phyloP scores from a whole-genome alignment of 2,797 vertebrate species.

The Phalanger gymnotis region DNA sequence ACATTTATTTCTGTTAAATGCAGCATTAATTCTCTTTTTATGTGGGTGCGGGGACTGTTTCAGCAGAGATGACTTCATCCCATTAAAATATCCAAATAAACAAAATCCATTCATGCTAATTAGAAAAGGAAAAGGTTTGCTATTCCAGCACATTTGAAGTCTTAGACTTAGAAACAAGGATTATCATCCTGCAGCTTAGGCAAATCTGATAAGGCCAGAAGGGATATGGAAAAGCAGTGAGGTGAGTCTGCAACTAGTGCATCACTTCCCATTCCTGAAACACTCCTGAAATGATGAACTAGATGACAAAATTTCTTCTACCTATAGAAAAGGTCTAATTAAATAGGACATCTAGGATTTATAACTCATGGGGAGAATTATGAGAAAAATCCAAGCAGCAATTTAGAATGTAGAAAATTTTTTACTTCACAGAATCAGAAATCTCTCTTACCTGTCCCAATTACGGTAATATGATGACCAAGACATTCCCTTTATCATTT shows the following conservation, averaged over 20 bases:
- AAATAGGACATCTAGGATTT: conserved; percentile 7
- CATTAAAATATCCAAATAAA: conserved; percentile 43
- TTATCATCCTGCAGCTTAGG: conserved; percentile 3
- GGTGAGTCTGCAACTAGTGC: not conserved
- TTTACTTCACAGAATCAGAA: conserved; percentile 23
- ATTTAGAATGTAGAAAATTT: conserved; percentile 1
- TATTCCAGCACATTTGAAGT: conserved; percentile 16
- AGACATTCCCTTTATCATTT: not conserved
- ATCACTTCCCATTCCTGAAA: conserved; percentile 27
- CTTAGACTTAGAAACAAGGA: conserved; percentile 5
- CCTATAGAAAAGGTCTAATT: conserved; percentile 32
- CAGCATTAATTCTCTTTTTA: conserved; percentile 7
- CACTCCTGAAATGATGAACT: not conserved
- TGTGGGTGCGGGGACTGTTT: not conserved
- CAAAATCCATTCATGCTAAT: conserved; percentile 44
- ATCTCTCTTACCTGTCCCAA: conserved; percentile 9
- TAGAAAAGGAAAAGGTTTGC: conserved; percentile 34
- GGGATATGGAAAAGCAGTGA: conserved; percentile 2
- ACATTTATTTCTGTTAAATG: conserved; percentile 9
- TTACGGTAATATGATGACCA: not conserved
- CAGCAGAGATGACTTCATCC: conserved; percentile 5
- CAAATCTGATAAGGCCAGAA: conserved; percentile 14
- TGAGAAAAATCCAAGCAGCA: conserved; percentile 22
- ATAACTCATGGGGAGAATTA: not conserved
- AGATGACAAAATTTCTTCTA: conserved; percentile 22